Base-by-base conservation (phyloP, 2,113 vertebrate species). In the Eolophus roseicapilla region DNA sequence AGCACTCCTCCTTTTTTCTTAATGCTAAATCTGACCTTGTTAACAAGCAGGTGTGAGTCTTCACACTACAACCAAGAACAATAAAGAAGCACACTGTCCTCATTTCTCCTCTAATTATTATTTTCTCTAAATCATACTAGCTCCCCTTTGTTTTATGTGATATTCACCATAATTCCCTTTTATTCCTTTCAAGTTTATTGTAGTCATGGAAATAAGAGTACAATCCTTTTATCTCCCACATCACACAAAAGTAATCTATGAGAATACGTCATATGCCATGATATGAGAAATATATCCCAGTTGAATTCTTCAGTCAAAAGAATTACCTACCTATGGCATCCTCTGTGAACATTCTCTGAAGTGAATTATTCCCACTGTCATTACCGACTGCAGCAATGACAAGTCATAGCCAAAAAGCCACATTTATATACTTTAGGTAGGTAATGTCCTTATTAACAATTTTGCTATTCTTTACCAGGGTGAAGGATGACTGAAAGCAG, bases 31-130 rank as follows among this genome's bases (percentile, higher is more conserved):
- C 71, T 92, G 81, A 96, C 75, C 73, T 91, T 78, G 44, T 88
- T 97, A 96, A 97, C 84, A 95, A 88, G 78, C 96, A 98, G 92
- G 96, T 96, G 87, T 75, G 95, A 84, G 47, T 63, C 84, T 93
- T 97, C 92, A 94, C 93, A 87, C 91, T 52, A 52, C 73, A 94
- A 92, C 39, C 71, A 93, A 75, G 76, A 85, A 92, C 60, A 92
- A 67, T 28, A 96, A 94, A 93, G 90, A 96, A 68, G 59, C 57
- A 87, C 44, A 23, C 39, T 89, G 50, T 92, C 53, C 65, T 60
- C 23, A 60, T 44, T 86, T 82, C 89, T 86, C 60, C 25, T 88
- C 20, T 77, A 77, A 59, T 59, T 88, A 71, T 85, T 55, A 57
- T 86, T 86, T 77, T 86, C 44, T 90, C 31, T 60, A 88, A 88